Base-by-base conservation (phyloP, 2,888 invertebrate genomes). In the Drosophila merina region DNA sequence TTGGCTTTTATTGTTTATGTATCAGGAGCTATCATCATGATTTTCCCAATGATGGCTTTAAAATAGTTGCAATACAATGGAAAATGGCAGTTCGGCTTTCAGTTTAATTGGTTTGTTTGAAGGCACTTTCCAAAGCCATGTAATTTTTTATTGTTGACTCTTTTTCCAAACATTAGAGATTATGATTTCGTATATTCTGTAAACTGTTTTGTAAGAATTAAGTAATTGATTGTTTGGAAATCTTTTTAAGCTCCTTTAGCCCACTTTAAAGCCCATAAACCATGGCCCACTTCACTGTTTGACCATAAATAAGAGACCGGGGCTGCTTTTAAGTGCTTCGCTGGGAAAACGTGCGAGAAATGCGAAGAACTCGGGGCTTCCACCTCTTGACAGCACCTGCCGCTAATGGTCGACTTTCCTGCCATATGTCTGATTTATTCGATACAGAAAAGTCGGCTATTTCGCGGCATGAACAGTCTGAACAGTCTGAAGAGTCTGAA, bases 1-100 rank as follows among this genome's bases (percentile, higher is more conserved):
- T 86, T 86, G 86, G 84, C 69, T 80, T 86, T 84, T 81, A 86
- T 81, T 86, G 81, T 84, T 80, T 80, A 80, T 80, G 83, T 84
- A 81, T 83, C 70, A 36, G 81, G n/a, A 40, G 55, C 38, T 25
- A 60, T 42, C 33, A 52, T 42, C 55, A 68, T 60, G 64, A 74
- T 63, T 60, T 70, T 54, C 20, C 25, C 52, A 30, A 49, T 55
- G 14, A 74, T 67, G 60, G 62, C 87, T 75, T 81, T 81, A 69
- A 86, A 87, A 74, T 85, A 20, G 25, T 44, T 73, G 72, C 72
- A 80, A 52, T 49, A 79, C 70, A 71, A 55, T 63, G 51, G 50
- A 56, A 33, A 40, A 20, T 44, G 54, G 33, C 28, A 42, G 47
- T 56, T 31, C 36, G 60, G 51, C 70, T 79, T 70, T 72, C 51